A percentile compares a stretch with the other conserved stretches of the same genome.
Evolutionary conservation across 2,888 invertebrate genomes (phyloP).

Genomic region (Xestia xanthographa): DNA sequence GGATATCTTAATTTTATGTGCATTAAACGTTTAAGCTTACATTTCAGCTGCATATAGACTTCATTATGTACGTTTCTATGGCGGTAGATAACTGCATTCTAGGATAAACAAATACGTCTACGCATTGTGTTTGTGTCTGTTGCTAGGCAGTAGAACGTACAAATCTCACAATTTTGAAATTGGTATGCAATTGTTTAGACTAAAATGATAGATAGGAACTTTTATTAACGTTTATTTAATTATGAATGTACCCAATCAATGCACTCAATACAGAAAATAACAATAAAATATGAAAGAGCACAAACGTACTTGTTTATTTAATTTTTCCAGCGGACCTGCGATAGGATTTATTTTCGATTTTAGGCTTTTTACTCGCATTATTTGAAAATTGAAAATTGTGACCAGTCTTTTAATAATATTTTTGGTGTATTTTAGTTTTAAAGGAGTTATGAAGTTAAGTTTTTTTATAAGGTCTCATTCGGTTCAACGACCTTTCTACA

Average conservation of each 20-base stretch:
- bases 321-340: too few species aligned
- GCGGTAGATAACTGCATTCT: constrained; percentile 13
- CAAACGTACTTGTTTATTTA: too few species aligned
- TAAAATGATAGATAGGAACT: background rate
- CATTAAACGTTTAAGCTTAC: constrained; percentile 26
- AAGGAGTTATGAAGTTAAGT: too few species aligned
- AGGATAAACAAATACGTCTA: background rate
- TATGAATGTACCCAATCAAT: too few species aligned
- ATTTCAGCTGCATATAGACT: constrained; percentile 5
- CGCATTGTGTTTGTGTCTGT: background rate
- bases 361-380: background rate
- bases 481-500: background rate
- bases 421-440: background rate
- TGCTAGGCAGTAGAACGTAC: background rate
- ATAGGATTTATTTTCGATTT: too few species aligned
- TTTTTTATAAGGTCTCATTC: background rate
- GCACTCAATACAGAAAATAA: too few species aligned
- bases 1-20: constrained; percentile 44
- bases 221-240: background rate
- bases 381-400: background rate
- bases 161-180: background rate
- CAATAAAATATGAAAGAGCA: too few species aligned
- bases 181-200: background rate
- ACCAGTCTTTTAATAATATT: too few species aligned
- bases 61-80: constrained; percentile 12